These are phyloP conservation scores for Ernsta delagoae DNA, from an alignment of 2,888 invertebrate genomes.

Conservation along the genomic window DNA sequence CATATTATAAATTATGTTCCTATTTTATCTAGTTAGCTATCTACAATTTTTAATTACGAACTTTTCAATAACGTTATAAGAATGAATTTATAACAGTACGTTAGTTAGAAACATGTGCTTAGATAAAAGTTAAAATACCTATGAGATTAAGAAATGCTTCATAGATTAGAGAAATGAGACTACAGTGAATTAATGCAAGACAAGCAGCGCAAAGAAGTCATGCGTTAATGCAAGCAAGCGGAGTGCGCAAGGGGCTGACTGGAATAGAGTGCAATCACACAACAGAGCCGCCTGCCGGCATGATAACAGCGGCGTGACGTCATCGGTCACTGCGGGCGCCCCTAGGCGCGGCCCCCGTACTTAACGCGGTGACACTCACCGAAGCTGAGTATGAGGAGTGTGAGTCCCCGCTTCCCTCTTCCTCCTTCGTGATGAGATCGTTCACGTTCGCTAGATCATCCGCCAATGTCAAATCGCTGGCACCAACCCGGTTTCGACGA, in stretches of 20 bases:
- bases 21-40: no score
- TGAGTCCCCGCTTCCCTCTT: constrained; percentile 81
- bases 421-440: constrained; percentile 71
- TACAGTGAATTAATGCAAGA: constrained; percentile 40
- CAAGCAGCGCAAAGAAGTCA: constrained; percentile 46
- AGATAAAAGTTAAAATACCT: no score
- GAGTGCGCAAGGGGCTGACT: constrained; percentile 60
- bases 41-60: no score
- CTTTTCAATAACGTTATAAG: no score
- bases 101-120: no score
- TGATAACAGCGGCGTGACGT: constrained; percentile 57
- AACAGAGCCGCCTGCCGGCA: constrained; percentile 16
- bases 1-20: no score
- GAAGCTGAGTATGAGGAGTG: constrained; percentile 73
- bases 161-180: background rate
- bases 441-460: constrained; percentile 57
- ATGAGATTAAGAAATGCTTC: background rate
- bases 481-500: constrained; percentile 90
- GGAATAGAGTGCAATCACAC: constrained; percentile 40
- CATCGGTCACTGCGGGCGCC: constrained; percentile 55
- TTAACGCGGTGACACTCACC: constrained; percentile 65
- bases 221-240: constrained; percentile 56
- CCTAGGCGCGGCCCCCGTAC: constrained; percentile 60
- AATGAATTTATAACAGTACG: no score
- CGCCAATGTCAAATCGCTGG: constrained; percentile 84